A percentile compares a stretch with the other conserved stretches of the same genome.
These are phyloP conservation scores for Heliconius melpomene DNA, from an alignment of 1,140 invertebrate species.

Conservation along the genomic window DNA sequence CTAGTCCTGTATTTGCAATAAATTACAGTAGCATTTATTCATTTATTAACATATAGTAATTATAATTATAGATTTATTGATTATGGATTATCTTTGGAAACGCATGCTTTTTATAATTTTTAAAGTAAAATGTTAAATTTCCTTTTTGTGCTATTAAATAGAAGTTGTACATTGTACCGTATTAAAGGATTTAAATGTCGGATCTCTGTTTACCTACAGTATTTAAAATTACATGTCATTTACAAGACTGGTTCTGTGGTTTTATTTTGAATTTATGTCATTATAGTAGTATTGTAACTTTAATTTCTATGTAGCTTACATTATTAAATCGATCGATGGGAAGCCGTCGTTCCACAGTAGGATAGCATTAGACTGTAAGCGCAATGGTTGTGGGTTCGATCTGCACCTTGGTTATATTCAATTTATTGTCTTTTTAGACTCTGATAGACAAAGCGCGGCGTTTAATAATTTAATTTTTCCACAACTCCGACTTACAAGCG, in stretches of 20 bases:
- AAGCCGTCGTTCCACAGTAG: no score
- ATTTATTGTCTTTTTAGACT: no score
- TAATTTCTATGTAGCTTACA: background rate
- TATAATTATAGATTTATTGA: constrained; percentile 23
- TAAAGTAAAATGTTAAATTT: constrained; percentile 18
- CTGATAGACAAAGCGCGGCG: no score
- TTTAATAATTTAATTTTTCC: no score
- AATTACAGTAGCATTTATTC: constrained; percentile 43
- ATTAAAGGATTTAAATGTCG: constrained; percentile 65
- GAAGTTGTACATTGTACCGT: constrained; percentile 56
- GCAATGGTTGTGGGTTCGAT: no score
- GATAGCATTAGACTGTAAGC: no score
- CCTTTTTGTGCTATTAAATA: constrained; percentile 19
- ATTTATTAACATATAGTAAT: constrained; percentile 33
- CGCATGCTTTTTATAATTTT: constrained; percentile 7
- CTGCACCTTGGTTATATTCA: no score
- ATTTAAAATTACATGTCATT: constrained; percentile 80
- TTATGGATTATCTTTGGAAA: constrained; percentile 21
- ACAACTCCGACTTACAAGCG: no score
- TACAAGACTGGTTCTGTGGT: constrained; percentile 71
- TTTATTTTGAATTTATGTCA: constrained; percentile 45
- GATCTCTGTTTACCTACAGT: constrained; percentile 77
- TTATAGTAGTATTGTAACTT: background rate
- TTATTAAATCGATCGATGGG: background rate
- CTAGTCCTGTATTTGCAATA: constrained; percentile 43